A percentile compares a stretch with the other conserved stretches of the same genome.
phyloP scores from a whole-genome alignment of 2,888 invertebrate species.

The Cryptocheilus praepositus region DNA sequence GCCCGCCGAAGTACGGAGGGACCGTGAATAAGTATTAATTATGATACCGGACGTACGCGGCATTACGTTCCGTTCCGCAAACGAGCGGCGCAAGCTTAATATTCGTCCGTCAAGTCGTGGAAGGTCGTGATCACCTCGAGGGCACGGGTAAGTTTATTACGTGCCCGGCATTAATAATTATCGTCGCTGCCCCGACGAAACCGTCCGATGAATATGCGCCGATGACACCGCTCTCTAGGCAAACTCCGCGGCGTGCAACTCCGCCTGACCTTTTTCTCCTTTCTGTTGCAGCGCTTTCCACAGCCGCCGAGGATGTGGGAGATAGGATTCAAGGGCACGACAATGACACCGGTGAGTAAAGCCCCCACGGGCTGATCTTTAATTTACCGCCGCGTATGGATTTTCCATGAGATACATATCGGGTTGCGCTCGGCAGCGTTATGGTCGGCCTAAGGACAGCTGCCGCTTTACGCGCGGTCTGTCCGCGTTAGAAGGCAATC shows the following conservation, averaged over 20 bases:
- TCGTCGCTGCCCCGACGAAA: background rate
- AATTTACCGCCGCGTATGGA: slow-evolving; percentile 13
- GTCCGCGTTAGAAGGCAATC: background rate
- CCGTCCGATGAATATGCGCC: background rate
- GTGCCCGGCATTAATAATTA: slow-evolving; percentile 47
- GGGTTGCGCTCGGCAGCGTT: background rate
- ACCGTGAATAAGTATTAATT: slow-evolving; percentile 16
- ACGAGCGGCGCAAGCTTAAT: slow-evolving; percentile 23
- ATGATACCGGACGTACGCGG: slow-evolving; percentile 11
- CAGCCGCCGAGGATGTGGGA: slow-evolving; percentile 66
- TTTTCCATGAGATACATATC: slow-evolving; percentile 20
- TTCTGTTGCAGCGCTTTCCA: slow-evolving; percentile 66
- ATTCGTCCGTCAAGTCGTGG: slow-evolving; percentile 36
- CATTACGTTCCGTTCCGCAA: slow-evolving; percentile 10
- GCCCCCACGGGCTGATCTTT: slow-evolving; percentile 14
- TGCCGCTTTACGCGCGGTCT: background rate
- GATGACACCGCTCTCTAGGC: background rate
- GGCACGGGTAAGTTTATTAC: slow-evolving; percentile 44
- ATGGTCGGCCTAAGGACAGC: background rate
- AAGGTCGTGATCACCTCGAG: slow-evolving; percentile 49
- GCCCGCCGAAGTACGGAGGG: background rate
- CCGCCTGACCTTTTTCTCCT: slow-evolving; percentile 26
- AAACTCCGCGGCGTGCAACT: background rate
- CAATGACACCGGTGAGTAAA: slow-evolving; percentile 68
- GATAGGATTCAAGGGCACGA: slow-evolving; percentile 61